Base-by-base conservation (phyloP, 2,797 vertebrate species). In the Channa striata region DNA sequence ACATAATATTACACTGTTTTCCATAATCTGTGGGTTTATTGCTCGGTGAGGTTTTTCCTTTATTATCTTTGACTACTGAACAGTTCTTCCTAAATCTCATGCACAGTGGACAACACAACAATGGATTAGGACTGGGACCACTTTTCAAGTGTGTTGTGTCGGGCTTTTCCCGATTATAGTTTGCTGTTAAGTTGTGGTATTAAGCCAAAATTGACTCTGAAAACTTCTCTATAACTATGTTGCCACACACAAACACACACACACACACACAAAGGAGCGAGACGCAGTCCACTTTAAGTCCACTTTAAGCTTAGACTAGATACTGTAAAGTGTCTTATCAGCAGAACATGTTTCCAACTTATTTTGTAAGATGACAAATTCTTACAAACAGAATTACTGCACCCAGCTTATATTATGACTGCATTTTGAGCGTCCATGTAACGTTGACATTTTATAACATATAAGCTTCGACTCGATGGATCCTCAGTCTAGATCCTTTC, bases 401-500 rank as follows among this genome's bases (percentile, higher is more conserved):
- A 23, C 5, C 4, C 13, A 33, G 34, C 23, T 40, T 48, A 30
- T 0, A 39, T 30, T 37, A 11, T 36, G 14, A 47, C 46, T 19
- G 42, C 21, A 25, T 13, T 40, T 53, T 64, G 21, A n/a, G 36
- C 11, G 11, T 52, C 9, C 34, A 12, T 40, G 13, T 30, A 30
- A 30, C 4, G 2, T 30, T 30, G 4, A 30, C 25, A 6, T 30
- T 4, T 30, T 30, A 3, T 6, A 30, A 6, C 6, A 30, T 30
- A 0, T 30, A n/a, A n/a, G n/a, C n/a, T 40, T 48, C 77, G 75
- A 79, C 56, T 85, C 58, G 70, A 66, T 19, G 52, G 11, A 66
- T 30, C 25, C 6, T 30, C 25, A 3, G 25, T 30, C 25, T 30
- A 30, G 1, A 30, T 30, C 25, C n/a, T 30, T 30, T 30, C 25